A percentile compares a stretch with the other conserved stretches of the same genome.
These are phyloP conservation scores for Jacana jacana DNA, from an alignment of 2,113 vertebrate genomes.

Conservation along the genomic window DNA sequence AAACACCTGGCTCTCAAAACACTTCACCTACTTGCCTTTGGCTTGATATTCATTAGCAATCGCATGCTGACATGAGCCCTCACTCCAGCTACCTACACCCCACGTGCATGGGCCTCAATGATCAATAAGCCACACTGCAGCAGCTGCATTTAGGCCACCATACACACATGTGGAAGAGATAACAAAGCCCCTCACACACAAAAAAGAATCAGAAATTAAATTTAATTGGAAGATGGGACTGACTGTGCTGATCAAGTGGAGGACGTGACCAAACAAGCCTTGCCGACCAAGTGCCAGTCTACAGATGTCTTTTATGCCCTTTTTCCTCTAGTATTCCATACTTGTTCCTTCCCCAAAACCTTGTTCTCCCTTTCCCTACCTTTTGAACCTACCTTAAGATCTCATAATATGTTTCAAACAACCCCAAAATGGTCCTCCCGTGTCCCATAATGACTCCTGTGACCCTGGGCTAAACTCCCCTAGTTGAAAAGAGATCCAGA, in stretches of 20 bases:
- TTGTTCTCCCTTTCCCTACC: not conserved
- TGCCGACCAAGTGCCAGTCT: not conserved
- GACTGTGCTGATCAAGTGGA: not conserved
- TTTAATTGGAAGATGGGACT: not conserved
- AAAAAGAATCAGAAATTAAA: not conserved
- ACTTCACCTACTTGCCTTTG: not conserved
- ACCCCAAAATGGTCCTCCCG: not conserved
- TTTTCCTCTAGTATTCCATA: not conserved
- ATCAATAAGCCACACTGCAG: not conserved
- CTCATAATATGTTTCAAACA: not conserved
- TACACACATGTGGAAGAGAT: not conserved
- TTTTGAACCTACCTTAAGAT: not conserved
- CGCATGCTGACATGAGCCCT: not conserved
- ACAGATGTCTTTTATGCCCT: not conserved
- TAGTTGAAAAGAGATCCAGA: not conserved
- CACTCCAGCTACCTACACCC: not conserved
- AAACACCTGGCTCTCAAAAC: not conserved
- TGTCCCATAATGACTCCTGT: not conserved
- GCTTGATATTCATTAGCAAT: not conserved
- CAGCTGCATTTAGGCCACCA: not conserved
- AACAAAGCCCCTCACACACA: not conserved
- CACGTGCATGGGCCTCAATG: too few species aligned
- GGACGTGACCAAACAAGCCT: not conserved
- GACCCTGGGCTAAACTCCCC: rapidly evolving
- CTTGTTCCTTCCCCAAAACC: not conserved